Evolutionary conservation across 2,888 invertebrate species (phyloP), one percentile per base, ranked within the genome.

Genomic region (Volucella inflata): DNA sequence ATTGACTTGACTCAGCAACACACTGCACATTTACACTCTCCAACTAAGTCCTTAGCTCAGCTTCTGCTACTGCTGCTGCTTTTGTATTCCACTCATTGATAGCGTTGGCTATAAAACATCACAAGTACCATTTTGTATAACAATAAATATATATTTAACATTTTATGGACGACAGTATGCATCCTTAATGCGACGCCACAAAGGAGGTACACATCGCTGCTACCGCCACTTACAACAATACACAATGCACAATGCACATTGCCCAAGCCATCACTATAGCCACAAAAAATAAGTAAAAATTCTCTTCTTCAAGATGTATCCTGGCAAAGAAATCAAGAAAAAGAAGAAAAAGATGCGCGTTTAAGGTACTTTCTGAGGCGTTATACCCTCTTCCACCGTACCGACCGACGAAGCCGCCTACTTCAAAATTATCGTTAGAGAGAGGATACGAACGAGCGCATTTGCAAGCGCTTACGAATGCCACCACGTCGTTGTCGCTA

Each of bases 1-100:
- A 6, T 30, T 30, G 30, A 6, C 30, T 30, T 51, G 48, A 60
- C 17, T 48, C 48, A 44, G 21, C 75, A 65, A 71, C 42, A 60
- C 46, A 57, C 51, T 51, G 60, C 38, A 60, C 65, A 65, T 72
- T 72, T 65, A 46, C 65, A 78, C 78, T 55, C 9, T 3, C 2
- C 30, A 30, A 14, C 21, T 17, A 12, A 12, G 14, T 21, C 74
- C 62, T 72, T 65, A 53, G 30, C 30, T 74, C 53, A 50, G 53
- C 51, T 62, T 50, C 68, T 17, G 0, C 44, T 65, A 38, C 1
- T 11, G 68, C 36, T 40, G 64, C 77, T 50, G 38, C 76, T 77
- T 87, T 82, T 68, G 87, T 87, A 87, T 87, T 87, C 87, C 46
- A 30, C 77, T 82, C 87, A 87, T 82, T 78, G 81, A 81, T 87